phyloP scores from a whole-genome alignment of 1,140 invertebrate species.

The Chlorops oryzae region DNA sequence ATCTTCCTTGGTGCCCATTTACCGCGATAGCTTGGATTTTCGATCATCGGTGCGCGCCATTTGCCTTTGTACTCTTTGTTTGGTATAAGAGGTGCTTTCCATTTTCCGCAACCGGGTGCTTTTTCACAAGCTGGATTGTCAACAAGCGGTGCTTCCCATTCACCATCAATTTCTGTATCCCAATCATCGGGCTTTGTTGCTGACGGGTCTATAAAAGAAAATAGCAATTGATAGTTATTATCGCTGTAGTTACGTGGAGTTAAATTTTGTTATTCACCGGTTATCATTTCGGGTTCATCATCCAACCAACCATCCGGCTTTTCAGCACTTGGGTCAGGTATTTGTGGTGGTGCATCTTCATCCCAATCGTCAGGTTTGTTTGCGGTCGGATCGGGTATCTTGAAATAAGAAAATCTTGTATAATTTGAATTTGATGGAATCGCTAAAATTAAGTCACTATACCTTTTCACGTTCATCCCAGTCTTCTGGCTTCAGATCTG shows the following conservation, averaged over 20 bases:
- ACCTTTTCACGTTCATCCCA: constrained; percentile 96
- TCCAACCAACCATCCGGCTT: constrained; percentile 94
- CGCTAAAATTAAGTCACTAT: constrained; percentile 4
- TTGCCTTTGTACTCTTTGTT: constrained; percentile 91
- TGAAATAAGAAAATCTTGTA: constrained; percentile 2
- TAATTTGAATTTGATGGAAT: neutral
- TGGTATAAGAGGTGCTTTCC: constrained; percentile 77
- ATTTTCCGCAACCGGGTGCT: constrained; percentile 85
- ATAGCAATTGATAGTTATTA: neutral
- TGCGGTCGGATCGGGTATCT: constrained; percentile 80
- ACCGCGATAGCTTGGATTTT: constrained; percentile 92
- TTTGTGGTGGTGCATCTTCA: constrained; percentile 84
- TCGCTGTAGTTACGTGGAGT: too few species aligned
- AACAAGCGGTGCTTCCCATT: constrained; percentile 93
- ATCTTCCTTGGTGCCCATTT: constrained; percentile 87
- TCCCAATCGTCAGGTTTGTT: constrained; percentile 92
- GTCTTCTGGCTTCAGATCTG: constrained; percentile 81
- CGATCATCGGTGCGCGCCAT: constrained; percentile 84
- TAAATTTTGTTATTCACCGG: constrained; percentile 45
- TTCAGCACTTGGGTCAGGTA: constrained; percentile 78
- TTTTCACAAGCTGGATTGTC: constrained; percentile 83
- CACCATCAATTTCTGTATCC: constrained; percentile 97
- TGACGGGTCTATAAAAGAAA: constrained; percentile 60
- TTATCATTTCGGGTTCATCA: constrained; percentile 80
- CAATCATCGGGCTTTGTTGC: constrained; percentile 89